Evolutionary conservation across 2,797 vertebrate species (phyloP), one percentile per base, ranked within the genome.

Genomic region (Podarcis lilfordi): DNA sequence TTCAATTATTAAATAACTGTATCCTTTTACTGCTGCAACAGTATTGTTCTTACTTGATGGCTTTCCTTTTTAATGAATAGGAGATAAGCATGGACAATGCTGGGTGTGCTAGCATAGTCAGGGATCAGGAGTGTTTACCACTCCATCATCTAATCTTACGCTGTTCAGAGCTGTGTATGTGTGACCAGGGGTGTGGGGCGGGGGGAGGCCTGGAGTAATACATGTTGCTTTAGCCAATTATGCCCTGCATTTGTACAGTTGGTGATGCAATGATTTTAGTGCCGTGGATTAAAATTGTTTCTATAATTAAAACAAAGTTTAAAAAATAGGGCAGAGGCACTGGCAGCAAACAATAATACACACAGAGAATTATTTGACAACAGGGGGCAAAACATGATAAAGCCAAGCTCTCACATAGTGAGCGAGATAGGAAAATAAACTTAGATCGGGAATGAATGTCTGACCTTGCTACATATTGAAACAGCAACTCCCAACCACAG

Each of bases 1-100:
- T 94, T 99, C 95, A 98, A 99, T 99, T 98, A 98, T 98, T 98
- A 96, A 99, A 94, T 84, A 97, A 93, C 68, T 97, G 91, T 97
- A 98, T 98, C 97, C 95, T 96, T 98, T 98, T 98, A 98, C 98
- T 94, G 95, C 96, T 95, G 94, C 94, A 96, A 95, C 92, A 91
- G 96, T 92, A 92, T 95, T 97, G 95, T 95, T 97, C 95, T 96
- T 96, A 97, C 97, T 91, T 89, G 82, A 86, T 91, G 43, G 95
- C 94, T 97, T 96, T 95, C 95, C 97, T 97, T 97, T 96, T 96
- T 95, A 97, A 97, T 95, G 96, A 96, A 96, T 88, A 94, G 92
- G 92, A 96, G 94, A 96, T 95, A 96, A 90, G 81, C 74, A 64
- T 71, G 77, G 94, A 61, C 82, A 90, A 91, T 7, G n/a, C 59